Evolutionary conservation across 2,113 vertebrate species (phyloP).

Genomic region (Elephantulus edwardii): DNA sequence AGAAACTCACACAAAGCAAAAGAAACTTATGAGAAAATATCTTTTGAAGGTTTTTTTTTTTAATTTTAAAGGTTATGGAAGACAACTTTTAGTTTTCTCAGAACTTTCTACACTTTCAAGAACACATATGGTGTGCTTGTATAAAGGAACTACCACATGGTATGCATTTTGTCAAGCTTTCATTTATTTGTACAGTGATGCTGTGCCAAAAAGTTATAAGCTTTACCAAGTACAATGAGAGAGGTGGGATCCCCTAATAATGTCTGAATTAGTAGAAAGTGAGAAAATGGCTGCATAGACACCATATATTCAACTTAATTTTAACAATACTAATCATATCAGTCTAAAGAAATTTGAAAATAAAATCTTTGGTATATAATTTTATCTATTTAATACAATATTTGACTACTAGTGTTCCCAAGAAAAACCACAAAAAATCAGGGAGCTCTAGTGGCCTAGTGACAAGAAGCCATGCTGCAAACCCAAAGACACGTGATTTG

Average conservation of each 20-base stretch:
- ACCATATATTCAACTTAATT: not conserved
- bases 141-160: constrained; percentile 12
- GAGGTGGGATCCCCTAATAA: not conserved
- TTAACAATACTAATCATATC: not conserved
- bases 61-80: constrained; percentile 33
- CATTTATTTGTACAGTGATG: not conserved
- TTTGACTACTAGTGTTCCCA: not conserved
- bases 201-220: not conserved
- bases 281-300: not conserved
- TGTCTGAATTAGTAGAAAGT: not conserved
- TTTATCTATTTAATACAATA: not conserved
- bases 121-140: constrained; percentile 27
- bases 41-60: constrained; percentile 33
- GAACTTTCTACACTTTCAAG: constrained; percentile 50
- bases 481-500: too few species aligned
- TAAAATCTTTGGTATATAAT: not conserved
- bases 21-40: constrained; percentile 1
- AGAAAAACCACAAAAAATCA: too few species aligned
- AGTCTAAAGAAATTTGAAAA: not conserved
- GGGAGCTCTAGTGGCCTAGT: too few species aligned
- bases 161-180: not conserved
- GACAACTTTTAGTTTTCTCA: constrained; percentile 35
- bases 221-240: not conserved
- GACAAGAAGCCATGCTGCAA: too few species aligned
- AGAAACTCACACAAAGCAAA: constrained; percentile 35